phyloP scores from a whole-genome alignment of 2,797 vertebrate genomes.

The Salarias fasciatus region DNA sequence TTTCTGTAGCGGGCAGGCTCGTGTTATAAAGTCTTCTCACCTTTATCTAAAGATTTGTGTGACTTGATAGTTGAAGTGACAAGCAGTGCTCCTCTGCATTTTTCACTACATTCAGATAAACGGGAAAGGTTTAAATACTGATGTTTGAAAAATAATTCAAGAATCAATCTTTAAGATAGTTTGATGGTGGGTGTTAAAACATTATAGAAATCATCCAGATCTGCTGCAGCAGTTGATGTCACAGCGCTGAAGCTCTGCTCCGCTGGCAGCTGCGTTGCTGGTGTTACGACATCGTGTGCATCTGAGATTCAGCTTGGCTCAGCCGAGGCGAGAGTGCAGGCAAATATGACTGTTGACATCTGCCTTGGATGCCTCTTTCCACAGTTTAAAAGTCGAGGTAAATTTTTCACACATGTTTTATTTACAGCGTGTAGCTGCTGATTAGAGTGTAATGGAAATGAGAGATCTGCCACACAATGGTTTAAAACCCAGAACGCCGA shows the following conservation, averaged over 20 bases:
- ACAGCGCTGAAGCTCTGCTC: no score
- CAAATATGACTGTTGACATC: background rate
- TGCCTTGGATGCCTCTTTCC: background rate
- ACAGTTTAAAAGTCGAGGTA: background rate
- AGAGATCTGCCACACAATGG: no score
- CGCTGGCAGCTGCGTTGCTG: no score
- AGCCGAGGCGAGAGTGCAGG: background rate
- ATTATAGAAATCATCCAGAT: no score
- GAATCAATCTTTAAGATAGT: no score
- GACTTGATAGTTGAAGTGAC: conserved; percentile 39
- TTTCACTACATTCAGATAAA: conserved; percentile 38
- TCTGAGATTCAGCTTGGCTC: background rate
- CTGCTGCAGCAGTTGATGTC: no score
- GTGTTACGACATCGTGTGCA: background rate
- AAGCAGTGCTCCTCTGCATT: conserved; percentile 30
- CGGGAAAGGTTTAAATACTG: conserved; percentile 29
- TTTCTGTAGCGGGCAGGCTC: no score
- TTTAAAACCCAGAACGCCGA: background rate
- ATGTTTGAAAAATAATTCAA: no score
- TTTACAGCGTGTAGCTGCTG: conserved; percentile 1
- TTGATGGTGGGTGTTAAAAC: no score
- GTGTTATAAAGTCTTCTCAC: no score
- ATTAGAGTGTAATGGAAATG: no score
- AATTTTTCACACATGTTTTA: no score
- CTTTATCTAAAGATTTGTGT: conserved; percentile 48